Evolutionary conservation across 2,888 invertebrate species (phyloP), one percentile per base, ranked within the genome.

Genomic region (Odontocolon sp.): DNA sequence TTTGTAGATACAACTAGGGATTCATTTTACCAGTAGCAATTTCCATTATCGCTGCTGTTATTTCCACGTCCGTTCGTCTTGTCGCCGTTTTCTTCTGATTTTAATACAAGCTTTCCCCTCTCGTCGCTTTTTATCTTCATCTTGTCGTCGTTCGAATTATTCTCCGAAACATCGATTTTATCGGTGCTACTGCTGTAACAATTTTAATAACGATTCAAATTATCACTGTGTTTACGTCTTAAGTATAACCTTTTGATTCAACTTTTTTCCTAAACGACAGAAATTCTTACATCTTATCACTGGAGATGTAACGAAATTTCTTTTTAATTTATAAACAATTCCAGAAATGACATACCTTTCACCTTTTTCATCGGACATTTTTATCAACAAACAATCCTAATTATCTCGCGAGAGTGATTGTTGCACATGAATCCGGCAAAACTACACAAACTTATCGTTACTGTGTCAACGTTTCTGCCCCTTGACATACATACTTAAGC

Each of bases 21-120:
- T 18, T 3, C 5, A n/a, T 18, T 2, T 57, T 85, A 89, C 90
- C 90, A 89, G 73, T 89, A 88, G 83, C 90, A 88, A 80, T 88
- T 87, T 68, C 83, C 84, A 63, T 45, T 71, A 68, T 88, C 88
- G 52, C 80, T 80, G 45, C 75, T 81, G 31, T 72, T 77, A 16
- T 64, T 83, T 11, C 73, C 70, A 9, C 85, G 83, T 14, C 84
- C 85, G 67, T 86, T 88, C 4, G 81, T 21, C 64, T 79, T 16
- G 74, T 88, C 89, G 0, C 82, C 83, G 33, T 5, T 42, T 23
- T 89, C 89, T n/a, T 85, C 81, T 2, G 66, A 26, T 56, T 84
- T 86, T 14, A 64, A 18, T 21, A 82, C 82, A 9, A 76, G 69
- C 71, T 86, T 88, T 2, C 42, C 54, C 71, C 83, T 85, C 23